These are phyloP conservation scores for Oplegnathus fasciatus DNA, from an alignment of 2,113 vertebrate species.

Conservation along the genomic window DNA sequence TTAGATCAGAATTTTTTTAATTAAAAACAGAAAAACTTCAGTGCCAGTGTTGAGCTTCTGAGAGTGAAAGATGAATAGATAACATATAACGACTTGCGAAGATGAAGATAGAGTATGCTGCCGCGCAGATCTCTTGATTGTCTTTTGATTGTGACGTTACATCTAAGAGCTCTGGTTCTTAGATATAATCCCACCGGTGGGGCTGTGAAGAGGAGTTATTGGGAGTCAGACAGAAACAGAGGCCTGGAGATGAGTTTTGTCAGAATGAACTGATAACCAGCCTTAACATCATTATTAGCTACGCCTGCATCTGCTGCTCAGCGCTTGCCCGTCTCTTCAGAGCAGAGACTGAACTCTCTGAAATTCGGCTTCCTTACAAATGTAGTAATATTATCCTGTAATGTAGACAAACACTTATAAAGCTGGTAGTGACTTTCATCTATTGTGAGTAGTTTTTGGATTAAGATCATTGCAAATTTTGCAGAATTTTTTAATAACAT, in stretches of 20 bases:
- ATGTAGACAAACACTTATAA: background rate
- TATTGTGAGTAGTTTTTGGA: background rate
- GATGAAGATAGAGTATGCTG: background rate
- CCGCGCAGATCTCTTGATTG: background rate
- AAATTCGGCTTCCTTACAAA: background rate
- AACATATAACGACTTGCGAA: background rate
- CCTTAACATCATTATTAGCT: constrained; percentile 27
- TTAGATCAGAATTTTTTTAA: no score
- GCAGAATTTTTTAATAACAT: background rate
- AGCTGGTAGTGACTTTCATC: background rate
- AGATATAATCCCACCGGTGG: background rate
- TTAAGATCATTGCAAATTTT: background rate
- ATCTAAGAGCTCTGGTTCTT: background rate
- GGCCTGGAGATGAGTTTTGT: constrained; percentile 9
- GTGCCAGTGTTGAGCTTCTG: background rate
- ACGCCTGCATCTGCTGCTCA: constrained; percentile 27
- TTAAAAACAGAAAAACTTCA: no score
- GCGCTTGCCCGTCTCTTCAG: constrained; percentile 25
- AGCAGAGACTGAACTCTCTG: constrained; percentile 15
- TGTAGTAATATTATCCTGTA: background rate
- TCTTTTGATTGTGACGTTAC: background rate
- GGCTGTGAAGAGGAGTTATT: background rate
- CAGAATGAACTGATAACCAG: constrained; percentile 13
- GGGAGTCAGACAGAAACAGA: background rate
- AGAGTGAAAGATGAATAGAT: background rate